Percentiles rank a stretch among this genome's conserved stretches.
Evolutionary conservation across 2,888 invertebrate species (phyloP).

Genomic region (Melinaea marsaeus): DNA sequence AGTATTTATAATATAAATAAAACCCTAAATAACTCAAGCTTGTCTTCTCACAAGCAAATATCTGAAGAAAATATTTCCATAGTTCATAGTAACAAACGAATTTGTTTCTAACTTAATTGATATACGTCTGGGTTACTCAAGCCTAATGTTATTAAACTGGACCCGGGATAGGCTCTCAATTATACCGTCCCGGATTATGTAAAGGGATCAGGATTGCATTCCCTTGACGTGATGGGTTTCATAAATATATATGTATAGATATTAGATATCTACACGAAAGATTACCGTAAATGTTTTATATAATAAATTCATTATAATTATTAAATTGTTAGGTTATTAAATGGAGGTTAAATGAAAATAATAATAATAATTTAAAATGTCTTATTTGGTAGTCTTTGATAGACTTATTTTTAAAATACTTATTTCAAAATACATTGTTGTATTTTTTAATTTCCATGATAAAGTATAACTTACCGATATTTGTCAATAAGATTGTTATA

Average conservation of each 20-base stretch:
- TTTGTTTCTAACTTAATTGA: slow-evolving; percentile 2
- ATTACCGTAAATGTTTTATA: background rate
- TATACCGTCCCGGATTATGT: slow-evolving; percentile 6
- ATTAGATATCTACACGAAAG: background rate
- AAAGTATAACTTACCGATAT: no score
- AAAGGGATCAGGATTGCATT: slow-evolving; percentile 4
- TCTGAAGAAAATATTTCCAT: background rate
- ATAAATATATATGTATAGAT: background rate
- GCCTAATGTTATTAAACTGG: slow-evolving; percentile 4
- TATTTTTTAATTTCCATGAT: no score
- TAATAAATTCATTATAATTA: background rate
- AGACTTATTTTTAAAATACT: no score
- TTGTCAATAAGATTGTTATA: no score
- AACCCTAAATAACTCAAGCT: no score
- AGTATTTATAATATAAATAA: background rate
- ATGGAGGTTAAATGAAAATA: no score
- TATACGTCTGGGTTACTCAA: slow-evolving; percentile 1
- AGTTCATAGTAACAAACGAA: background rate
- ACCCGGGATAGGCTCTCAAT: slow-evolving; percentile 5
- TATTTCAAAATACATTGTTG: no score
- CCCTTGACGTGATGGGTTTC: slow-evolving; percentile 1
- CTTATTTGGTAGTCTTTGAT: no score
- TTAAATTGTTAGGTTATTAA: no score
- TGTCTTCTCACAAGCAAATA: background rate
- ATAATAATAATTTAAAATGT: no score